Percentiles rank a stretch among this genome's conserved stretches.
phyloP scores from a whole-genome alignment of 2,888 invertebrate genomes.

The Drosophila dives region DNA sequence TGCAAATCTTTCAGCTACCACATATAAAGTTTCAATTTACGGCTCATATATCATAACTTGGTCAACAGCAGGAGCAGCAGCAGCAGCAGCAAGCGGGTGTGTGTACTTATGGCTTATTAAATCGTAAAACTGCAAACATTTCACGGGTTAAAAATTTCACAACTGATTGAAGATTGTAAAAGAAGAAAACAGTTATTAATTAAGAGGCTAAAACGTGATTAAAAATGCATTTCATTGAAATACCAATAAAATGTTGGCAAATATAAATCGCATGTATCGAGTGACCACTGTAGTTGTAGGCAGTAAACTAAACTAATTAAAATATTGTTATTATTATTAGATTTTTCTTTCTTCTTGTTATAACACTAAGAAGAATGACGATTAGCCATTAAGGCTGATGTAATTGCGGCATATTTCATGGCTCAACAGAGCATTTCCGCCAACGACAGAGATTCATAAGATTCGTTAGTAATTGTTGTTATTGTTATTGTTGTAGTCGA shows the following conservation, averaged over 20 bases:
- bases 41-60: slow-evolving; percentile 77
- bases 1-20: slow-evolving; percentile 70
- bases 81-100: slow-evolving; percentile 15
- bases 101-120: slow-evolving; percentile 66
- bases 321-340: background rate
- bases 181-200: background rate
- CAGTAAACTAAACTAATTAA: slow-evolving; percentile 10
- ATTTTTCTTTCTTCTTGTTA: background rate
- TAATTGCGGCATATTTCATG: slow-evolving; percentile 21
- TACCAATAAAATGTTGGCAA: background rate
- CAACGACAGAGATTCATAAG: slow-evolving; percentile 3
- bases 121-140: slow-evolving; percentile 65
- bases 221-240: background rate
- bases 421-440: slow-evolving; percentile 34
- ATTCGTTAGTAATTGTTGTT: background rate
- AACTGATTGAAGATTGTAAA: slow-evolving; percentile 17
- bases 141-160: slow-evolving; percentile 33
- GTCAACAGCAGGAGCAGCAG: slow-evolving; percentile 38
- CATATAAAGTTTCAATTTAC: slow-evolving; percentile 77
- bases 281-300: background rate
- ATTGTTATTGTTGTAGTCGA: background rate
- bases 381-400: slow-evolving; percentile 19
- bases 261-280: background rate
- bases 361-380: slow-evolving; percentile 1
- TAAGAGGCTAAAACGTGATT: background rate